These are phyloP conservation scores for Thamnaconus septentrionalis DNA, from an alignment of 2,113 vertebrate genomes.

Conservation along the genomic window DNA sequence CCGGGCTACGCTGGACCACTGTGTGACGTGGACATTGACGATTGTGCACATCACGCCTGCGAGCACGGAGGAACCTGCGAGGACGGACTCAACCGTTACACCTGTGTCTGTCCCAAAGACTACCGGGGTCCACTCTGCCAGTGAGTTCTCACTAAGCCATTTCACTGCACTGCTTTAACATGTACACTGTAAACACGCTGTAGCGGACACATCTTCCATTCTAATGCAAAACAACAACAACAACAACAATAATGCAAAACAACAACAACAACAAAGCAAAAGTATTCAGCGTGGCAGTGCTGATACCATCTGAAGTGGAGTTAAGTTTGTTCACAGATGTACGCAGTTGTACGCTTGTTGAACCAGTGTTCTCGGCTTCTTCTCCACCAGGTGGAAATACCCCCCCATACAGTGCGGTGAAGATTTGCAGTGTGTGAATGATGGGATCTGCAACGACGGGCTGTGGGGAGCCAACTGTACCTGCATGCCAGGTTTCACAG, in stretches of 20 bases:
- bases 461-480: slow-evolving; percentile 86
- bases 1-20: slow-evolving; percentile 78
- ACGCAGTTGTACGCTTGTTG: too few species aligned
- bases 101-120: slow-evolving; percentile 77
- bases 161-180: neutral
- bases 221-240: too few species aligned
- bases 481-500: slow-evolving; percentile 81
- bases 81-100: slow-evolving; percentile 79
- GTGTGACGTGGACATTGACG: slow-evolving; percentile 82
- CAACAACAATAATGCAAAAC: too few species aligned
- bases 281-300: too few species aligned
- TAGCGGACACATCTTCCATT: too few species aligned
- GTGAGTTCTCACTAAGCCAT: slow-evolving; percentile 68
- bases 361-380: neutral
- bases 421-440: slow-evolving; percentile 80
- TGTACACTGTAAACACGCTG: neutral
- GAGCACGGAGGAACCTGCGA: slow-evolving; percentile 80
- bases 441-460: slow-evolving; percentile 76
- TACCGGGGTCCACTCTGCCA: slow-evolving; percentile 82
- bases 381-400: slow-evolving; percentile 77
- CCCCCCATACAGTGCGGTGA: slow-evolving; percentile 79
- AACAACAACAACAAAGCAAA: too few species aligned
- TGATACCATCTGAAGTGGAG: too few species aligned
- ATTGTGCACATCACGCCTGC: slow-evolving; percentile 81
- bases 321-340: too few species aligned